Conservation (phyloP, 2,888 invertebrate species). For the Ophion costatus region DNA sequence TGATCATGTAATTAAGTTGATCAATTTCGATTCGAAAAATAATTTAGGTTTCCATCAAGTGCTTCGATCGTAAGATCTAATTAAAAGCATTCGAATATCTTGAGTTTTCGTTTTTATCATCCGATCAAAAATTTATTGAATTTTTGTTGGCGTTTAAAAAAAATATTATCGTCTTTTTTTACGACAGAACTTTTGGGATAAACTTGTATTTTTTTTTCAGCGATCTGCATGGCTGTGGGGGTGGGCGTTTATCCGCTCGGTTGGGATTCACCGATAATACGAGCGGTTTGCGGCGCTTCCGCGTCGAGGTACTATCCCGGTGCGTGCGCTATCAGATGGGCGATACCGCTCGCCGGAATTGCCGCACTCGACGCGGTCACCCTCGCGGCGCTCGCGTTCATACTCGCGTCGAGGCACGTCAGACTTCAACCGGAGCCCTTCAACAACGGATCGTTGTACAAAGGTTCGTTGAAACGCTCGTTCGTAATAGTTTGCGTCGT, state of each 20-base stretch:
- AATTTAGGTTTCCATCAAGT: too few relatives aligned
- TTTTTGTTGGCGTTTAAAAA: background rate
- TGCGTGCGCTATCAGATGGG: conserved; percentile 96
- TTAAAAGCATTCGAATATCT: too few relatives aligned
- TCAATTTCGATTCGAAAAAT: too few relatives aligned
- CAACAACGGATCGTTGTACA: conserved; percentile 88
- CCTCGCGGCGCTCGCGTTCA: conserved; percentile 95
- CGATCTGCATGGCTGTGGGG: conserved; percentile 93
- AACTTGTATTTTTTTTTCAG: conserved; percentile 83
- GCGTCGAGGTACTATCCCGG: conserved; percentile 89
- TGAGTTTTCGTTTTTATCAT: too few relatives aligned
- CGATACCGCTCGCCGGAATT: conserved; percentile 96
- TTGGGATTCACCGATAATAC: conserved; percentile 93
- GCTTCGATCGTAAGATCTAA: too few relatives aligned
- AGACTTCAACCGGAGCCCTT: conserved; percentile 91
- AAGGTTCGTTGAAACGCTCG: conserved; percentile 82
- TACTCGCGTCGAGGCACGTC: conserved; percentile 95
- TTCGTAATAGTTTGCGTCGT: background rate
- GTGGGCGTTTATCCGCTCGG: conserved; percentile 96
- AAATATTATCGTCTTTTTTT: background rate
- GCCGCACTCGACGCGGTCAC: conserved; percentile 94
- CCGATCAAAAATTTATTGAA: background rate
- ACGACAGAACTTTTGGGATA: background rate
- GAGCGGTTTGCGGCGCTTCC: conserved; percentile 93
- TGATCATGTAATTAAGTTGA: too few relatives aligned